Evolutionary conservation across 2,797 vertebrate species (phyloP).

Genomic region (Molossus alvarezi): DNA sequence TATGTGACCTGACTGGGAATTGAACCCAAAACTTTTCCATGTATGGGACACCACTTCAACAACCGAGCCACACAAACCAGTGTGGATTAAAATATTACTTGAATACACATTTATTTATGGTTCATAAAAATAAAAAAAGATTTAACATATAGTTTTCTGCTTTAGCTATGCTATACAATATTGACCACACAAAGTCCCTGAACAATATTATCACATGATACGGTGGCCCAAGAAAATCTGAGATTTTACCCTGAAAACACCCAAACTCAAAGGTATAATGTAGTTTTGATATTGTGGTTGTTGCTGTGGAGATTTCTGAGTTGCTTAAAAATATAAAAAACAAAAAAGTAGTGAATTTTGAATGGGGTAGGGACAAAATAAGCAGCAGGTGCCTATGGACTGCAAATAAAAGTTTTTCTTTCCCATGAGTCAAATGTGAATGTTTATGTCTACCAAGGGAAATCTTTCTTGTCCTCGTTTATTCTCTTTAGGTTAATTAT

Average conservation of each 20-base stretch:
- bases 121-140: not conserved
- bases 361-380: not conserved
- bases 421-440: conserved; percentile 63
- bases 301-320: conserved; percentile 59
- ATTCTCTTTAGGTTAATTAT: conserved; percentile 76
- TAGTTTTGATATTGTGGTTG: conserved; percentile 2
- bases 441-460: conserved; percentile 63
- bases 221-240: not conserved
- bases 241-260: conserved; percentile 25
- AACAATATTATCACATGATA: not conserved
- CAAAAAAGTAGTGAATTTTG: conserved; percentile 29
- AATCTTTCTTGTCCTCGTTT: conserved; percentile 65
- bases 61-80: not conserved
- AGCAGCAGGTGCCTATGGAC: conserved; percentile 29
- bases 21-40: not conserved
- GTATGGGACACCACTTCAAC: not conserved
- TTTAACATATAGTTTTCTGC: not conserved
- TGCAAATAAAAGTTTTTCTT: conserved; percentile 56
- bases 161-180: not conserved
- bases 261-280: conserved; percentile 7
- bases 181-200: not conserved
- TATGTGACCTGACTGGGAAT: not conserved
- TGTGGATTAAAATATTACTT: conserved; percentile 8
- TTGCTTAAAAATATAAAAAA: conserved; percentile 26
- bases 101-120: conserved; percentile 4